These are phyloP conservation scores for Anthophora plumipes DNA, from an alignment of 2,888 invertebrate species.

Conservation along the genomic window DNA sequence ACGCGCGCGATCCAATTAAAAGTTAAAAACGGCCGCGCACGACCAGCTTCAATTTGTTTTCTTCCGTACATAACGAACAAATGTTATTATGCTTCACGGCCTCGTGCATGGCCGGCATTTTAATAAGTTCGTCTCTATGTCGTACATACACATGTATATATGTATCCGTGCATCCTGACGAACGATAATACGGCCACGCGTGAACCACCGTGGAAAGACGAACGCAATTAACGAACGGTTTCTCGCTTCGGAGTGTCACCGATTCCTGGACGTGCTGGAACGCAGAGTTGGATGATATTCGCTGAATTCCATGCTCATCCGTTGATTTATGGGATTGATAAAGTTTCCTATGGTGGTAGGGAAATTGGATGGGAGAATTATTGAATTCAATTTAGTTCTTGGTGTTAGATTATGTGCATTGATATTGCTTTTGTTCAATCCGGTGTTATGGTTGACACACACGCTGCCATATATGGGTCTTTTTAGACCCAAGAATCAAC, in stretches of 20 bases:
- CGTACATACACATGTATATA: too few species aligned
- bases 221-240: slow-evolving; percentile 52
- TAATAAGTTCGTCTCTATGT: slow-evolving; percentile 56
- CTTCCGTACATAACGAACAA: slow-evolving; percentile 60
- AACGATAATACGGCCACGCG: slow-evolving; percentile 30
- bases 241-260: slow-evolving; percentile 10
- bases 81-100: slow-evolving; percentile 66
- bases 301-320: not conserved
- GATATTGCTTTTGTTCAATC: too few species aligned
- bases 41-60: slow-evolving; percentile 63
- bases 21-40: slow-evolving; percentile 67
- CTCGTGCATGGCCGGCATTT: slow-evolving; percentile 52
- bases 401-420: too few species aligned
- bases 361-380: too few species aligned
- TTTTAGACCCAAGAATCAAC: too few species aligned
- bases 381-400: too few species aligned
- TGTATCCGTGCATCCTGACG: slow-evolving; percentile 1
- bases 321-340: not conserved
- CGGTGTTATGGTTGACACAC: too few species aligned
- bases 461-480: too few species aligned
- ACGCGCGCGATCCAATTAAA: slow-evolving; percentile 69
- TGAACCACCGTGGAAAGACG: slow-evolving; percentile 34
- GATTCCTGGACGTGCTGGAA: not conserved
- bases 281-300: not conserved
- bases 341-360: not conserved